These are phyloP conservation scores for Nemopilema nomurai DNA, from an alignment of 30 jellyfish, hydroid and myxozoan genomes.

Conservation along the genomic window DNA sequence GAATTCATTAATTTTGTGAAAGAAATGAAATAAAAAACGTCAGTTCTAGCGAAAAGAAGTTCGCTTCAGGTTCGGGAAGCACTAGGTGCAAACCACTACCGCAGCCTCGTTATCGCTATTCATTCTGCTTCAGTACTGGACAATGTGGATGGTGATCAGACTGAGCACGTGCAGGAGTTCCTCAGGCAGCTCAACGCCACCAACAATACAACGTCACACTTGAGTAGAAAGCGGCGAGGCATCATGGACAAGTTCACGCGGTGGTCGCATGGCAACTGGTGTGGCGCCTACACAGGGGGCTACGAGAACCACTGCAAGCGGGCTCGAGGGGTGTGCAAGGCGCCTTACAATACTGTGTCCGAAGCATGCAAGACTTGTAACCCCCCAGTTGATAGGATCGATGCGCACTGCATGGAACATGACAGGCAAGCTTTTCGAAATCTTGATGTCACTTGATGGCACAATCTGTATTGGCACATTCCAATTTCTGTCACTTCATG, in stretches of 20 bases:
- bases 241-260: conserved; percentile 51
- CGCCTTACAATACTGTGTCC: conserved; percentile 52
- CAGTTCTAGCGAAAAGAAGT: too few species aligned
- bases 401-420: conserved; percentile 77
- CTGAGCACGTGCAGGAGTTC: conserved; percentile 10
- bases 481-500: neutral
- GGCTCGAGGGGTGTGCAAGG: conserved; percentile 48
- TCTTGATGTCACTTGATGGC: neutral
- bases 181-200: conserved; percentile 13
- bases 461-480: too few species aligned
- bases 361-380: conserved; percentile 62
- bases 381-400: conserved; percentile 59
- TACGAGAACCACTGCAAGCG: conserved; percentile 65
- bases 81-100: neutral
- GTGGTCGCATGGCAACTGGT: conserved; percentile 88
- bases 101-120: neutral
- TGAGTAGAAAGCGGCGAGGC: conserved; percentile 49
- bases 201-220: neutral
- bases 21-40: too few species aligned
- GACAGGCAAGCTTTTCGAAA: conserved; percentile 43
- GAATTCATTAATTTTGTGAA: too few species aligned
- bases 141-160: conserved; percentile 26
- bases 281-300: conserved; percentile 86
- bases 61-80: too few species aligned
- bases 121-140: conserved; percentile 39